Evolutionary conservation across 2,888 invertebrate genomes (phyloP).

Genomic region (Ceriagrion tenellum): DNA sequence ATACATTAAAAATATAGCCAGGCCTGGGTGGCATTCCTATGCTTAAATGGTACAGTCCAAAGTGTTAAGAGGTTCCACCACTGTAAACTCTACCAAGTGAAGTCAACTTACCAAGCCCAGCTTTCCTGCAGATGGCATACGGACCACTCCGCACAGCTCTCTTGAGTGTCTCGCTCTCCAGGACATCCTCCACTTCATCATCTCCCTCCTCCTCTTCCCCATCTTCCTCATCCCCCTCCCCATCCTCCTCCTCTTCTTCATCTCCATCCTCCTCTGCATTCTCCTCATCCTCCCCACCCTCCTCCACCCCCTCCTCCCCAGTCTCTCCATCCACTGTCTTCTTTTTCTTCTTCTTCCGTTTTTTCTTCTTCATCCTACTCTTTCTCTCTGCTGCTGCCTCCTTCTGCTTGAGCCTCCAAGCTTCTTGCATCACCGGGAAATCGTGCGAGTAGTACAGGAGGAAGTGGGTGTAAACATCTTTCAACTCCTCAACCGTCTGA

Average conservation of each 20-base stretch:
- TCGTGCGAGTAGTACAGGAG: conserved; percentile 94
- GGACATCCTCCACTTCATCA: conserved; percentile 78
- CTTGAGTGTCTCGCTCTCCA: conserved; percentile 84
- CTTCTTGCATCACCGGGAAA: conserved; percentile 90
- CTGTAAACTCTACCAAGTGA: no score
- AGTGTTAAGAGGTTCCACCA: no score
- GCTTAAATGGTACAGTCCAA: no score
- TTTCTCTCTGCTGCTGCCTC: conserved; percentile 79
- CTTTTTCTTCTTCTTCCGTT: conserved; percentile 72
- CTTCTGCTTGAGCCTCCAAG: conserved; percentile 83
- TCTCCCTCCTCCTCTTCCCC: conserved; percentile 81
- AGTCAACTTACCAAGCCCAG: conserved; percentile 84
- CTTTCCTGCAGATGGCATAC: conserved; percentile 91
- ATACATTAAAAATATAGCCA: no score
- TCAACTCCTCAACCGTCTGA: conserved; percentile 93
- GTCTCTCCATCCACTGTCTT: conserved; percentile 75
- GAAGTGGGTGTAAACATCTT: conserved; percentile 96
- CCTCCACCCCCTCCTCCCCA: conserved; percentile 73
- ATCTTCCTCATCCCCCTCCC: conserved; percentile 80
- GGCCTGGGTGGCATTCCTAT: no score
- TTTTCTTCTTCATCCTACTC: conserved; percentile 80
- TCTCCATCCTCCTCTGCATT: conserved; percentile 82
- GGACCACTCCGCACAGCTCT: conserved; percentile 93
- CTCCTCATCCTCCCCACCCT: conserved; percentile 74
- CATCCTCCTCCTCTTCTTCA: conserved; percentile 82